Evolutionary conservation across 23 tunicate species (phyloP), one percentile per base, ranked within the genome.

Genomic region (Ciona savignyi): DNA sequence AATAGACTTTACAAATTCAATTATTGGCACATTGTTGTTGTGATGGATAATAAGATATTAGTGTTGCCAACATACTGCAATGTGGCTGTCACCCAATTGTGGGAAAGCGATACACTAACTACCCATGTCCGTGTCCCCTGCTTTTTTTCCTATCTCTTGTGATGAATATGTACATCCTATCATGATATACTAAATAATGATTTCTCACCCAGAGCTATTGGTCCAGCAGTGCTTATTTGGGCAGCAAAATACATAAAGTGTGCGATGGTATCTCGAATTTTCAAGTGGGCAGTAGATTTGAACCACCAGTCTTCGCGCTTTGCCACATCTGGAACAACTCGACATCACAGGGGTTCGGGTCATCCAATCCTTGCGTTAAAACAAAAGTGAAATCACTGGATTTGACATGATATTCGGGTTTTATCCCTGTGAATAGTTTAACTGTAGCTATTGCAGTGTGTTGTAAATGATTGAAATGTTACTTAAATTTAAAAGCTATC

Each of bases 281-380:
- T 77, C 63, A 1, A 77, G 15, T 25, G 81, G 81, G 62, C 81
- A 77, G 27, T 77, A 77, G 15, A 77, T 20, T 66, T 77, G 81
- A 23, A 77, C 63, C 26, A 66, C 81, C 1, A 77, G 73, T 25
- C 26, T 22, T 27, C 34, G 73, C 1, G 30, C 22, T 32, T 66
- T 66, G 4, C 81, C 63, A 32, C 81, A 77, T 15, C 25, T 6
- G 6, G 3, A 1, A 34, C 81, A 77, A 20, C 60, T 29, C 4
- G 73, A 64, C 27, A 24, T 65, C 2, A 6, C 15, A 6, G 56
- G 4, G 9, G 3, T 4, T 6, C 68, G 3, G 27, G 26, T 27
- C 65, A 72, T 72, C 76, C 67, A 72, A 35, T 35, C 76, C 76
- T 72, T 60, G 27, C 3, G 9, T 69, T 28, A 28, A 20, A 69